phyloP scores from a whole-genome alignment of 2,888 invertebrate species.

The Andricus curvator region DNA sequence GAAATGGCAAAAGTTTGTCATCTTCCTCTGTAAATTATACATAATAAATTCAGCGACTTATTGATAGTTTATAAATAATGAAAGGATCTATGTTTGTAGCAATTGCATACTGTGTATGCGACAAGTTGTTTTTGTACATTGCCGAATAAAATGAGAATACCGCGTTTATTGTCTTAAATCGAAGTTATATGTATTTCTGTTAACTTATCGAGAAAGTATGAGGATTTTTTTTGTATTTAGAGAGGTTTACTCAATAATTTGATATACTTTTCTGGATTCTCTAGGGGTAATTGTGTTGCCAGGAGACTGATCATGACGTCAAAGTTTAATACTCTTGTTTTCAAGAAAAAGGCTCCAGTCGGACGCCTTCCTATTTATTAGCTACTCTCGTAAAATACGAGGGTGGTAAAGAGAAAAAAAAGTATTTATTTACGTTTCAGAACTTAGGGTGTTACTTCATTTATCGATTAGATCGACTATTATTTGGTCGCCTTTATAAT shows the following conservation, averaged over 20 bases:
- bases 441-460: not conserved
- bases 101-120: conserved; percentile 73
- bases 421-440: not conserved
- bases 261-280: not conserved
- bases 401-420: not conserved
- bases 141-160: conserved; percentile 54
- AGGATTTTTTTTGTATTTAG: not conserved
- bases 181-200: not conserved
- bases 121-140: conserved; percentile 67
- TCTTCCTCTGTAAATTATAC: conserved; percentile 7
- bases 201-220: not conserved
- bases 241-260: not conserved
- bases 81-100: conserved; percentile 37
- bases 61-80: not conserved
- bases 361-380: not conserved
- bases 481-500: not conserved
- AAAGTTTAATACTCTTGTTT: not conserved
- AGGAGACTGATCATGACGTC: conserved; percentile 5
- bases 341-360: not conserved
- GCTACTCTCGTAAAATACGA: not conserved
- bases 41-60: not conserved
- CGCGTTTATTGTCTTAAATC: conserved; percentile 48
- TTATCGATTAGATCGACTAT: not conserved
- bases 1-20: not conserved
- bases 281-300: not conserved